Percentiles rank a stretch among this genome's conserved stretches.
Conservation (phyloP, 2,888 invertebrate genomes). For the Lutraria lutraria region DNA sequence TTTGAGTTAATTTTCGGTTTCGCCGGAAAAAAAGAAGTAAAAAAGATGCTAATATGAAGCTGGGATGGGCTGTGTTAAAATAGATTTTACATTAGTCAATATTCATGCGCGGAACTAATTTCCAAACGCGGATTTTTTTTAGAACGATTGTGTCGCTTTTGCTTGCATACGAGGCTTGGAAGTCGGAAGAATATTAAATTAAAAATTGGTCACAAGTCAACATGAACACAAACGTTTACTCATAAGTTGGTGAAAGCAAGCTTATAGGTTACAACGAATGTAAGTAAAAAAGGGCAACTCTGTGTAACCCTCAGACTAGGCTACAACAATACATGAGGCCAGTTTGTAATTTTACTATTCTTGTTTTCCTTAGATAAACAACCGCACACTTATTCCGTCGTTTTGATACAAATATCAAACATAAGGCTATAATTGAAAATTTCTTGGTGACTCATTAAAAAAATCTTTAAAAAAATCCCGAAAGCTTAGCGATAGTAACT, state of each 20-base stretch:
- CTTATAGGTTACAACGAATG: not conserved
- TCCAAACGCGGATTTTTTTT: not conserved
- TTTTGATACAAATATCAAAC: not conserved
- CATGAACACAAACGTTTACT: not conserved
- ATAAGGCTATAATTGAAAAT: not conserved
- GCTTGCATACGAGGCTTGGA: not conserved
- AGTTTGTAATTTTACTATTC: not conserved
- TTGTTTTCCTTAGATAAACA: not conserved
- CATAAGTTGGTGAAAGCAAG: not conserved
- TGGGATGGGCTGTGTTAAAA: conserved; percentile 7
- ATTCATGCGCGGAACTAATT: conserved; percentile 26
- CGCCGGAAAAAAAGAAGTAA: conserved; percentile 22
- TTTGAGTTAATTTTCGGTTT: conserved; percentile 38
- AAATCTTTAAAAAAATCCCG: too few relatives aligned
- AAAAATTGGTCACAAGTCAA: not conserved
- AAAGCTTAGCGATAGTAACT: too few relatives aligned
- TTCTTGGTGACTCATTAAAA: too few relatives aligned
- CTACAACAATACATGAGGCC: not conserved
- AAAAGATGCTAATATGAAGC: conserved; percentile 16
- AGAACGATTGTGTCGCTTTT: conserved; percentile 7
- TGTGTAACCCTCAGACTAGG: not conserved
- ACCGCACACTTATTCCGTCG: not conserved
- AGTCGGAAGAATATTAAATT: not conserved
- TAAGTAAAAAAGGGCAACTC: not conserved
- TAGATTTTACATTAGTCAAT: conserved; percentile 27